Conservation (phyloP, 2,888 invertebrate species). For the Hemicrepidius hirtus region DNA sequence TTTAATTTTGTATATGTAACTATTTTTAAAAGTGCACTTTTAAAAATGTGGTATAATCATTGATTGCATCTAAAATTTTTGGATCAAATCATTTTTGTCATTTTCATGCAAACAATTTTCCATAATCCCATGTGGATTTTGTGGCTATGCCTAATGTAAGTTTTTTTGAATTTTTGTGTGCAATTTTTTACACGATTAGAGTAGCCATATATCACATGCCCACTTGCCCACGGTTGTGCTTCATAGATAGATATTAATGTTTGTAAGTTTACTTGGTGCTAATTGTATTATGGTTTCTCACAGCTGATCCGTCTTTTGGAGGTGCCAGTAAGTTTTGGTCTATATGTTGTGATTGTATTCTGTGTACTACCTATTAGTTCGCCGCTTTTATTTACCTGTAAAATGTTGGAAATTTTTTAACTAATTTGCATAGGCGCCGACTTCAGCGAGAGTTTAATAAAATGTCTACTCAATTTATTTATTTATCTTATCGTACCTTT, state of each 20-base stretch:
- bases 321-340: slow-evolving; percentile 76
- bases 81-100: slow-evolving; percentile 56
- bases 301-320: slow-evolving; percentile 73
- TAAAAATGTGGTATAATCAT: slow-evolving; percentile 9
- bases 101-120: slow-evolving; percentile 66
- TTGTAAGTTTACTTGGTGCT: not conserved
- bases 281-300: slow-evolving; percentile 58
- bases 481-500: no score
- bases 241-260: slow-evolving; percentile 36
- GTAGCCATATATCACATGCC: slow-evolving; percentile 53
- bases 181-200: slow-evolving; percentile 63
- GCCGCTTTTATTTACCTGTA: no score
- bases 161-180: slow-evolving; percentile 65
- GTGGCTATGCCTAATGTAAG: slow-evolving; percentile 67
- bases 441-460: no score
- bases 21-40: not conserved
- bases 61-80: slow-evolving; percentile 31
- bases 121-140: slow-evolving; percentile 63
- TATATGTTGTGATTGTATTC: slow-evolving; percentile 23
- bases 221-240: slow-evolving; percentile 47
- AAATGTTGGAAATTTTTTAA: no score
- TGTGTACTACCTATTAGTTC: not conserved
- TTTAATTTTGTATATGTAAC: no score
- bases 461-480: no score
- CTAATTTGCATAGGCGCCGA: no score